phyloP scores from a whole-genome alignment of 2,797 vertebrate species.

The Mus caroli region DNA sequence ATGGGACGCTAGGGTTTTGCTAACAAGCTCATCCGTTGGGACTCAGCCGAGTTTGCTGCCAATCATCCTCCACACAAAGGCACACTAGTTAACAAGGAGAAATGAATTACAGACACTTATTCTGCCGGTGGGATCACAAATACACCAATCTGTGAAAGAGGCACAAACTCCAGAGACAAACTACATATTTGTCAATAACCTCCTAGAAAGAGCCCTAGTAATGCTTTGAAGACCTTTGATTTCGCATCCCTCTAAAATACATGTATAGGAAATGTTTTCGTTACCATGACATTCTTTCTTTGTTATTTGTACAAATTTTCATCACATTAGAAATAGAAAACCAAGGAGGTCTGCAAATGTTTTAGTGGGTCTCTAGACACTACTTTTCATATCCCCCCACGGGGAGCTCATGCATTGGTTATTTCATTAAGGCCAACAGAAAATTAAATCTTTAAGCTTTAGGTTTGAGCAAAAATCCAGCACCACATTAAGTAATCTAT shows the following conservation, averaged over 20 bases:
- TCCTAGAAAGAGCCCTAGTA: constrained; percentile 92
- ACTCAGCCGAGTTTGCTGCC: constrained; percentile 92
- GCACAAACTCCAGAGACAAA: constrained; percentile 92
- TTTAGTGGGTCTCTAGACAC: constrained; percentile 88
- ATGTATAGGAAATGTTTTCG: constrained; percentile 91
- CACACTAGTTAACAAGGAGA: constrained; percentile 92
- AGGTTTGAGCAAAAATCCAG: constrained; percentile 80
- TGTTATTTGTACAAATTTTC: constrained; percentile 91
- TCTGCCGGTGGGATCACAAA: constrained; percentile 92
- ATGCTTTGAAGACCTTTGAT: constrained; percentile 93
- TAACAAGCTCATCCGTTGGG: constrained; percentile 92
- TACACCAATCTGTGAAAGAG: constrained; percentile 92
- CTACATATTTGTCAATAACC: constrained; percentile 93
- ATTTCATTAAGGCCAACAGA: constrained; percentile 90
- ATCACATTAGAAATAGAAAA: constrained; percentile 92
- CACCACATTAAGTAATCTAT: constrained; percentile 81
- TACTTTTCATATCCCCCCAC: constrained; percentile 86
- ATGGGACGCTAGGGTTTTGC: constrained; percentile 92
- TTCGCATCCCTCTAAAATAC: constrained; percentile 90
- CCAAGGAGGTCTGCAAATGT: constrained; percentile 91
- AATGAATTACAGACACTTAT: constrained; percentile 93
- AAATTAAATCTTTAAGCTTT: constrained; percentile 90
- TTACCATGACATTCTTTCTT: constrained; percentile 92
- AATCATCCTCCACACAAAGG: constrained; percentile 92
- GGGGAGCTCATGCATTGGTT: constrained; percentile 86